These are phyloP conservation scores for Oreotrochilus melanogaster DNA, from an alignment of 2,113 vertebrate species.

Conservation along the genomic window DNA sequence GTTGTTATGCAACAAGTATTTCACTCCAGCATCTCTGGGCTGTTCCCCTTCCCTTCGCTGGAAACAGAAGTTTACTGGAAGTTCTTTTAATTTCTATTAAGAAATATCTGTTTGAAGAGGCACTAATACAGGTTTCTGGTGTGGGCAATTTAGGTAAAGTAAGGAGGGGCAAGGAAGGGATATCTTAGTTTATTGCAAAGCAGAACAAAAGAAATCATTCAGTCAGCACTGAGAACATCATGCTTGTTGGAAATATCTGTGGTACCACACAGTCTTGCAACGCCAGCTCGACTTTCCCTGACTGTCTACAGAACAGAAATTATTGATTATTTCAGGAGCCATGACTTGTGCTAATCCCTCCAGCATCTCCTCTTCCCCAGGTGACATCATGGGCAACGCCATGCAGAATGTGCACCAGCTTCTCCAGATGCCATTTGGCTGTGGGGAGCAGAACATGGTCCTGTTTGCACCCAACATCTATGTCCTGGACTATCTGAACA, in stretches of 20 bases:
- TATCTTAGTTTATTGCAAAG: neutral
- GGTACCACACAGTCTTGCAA: neutral
- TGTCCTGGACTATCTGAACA: slow-evolving; percentile 85
- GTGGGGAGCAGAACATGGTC: slow-evolving; percentile 92
- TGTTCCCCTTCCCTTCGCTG: neutral
- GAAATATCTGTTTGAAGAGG: neutral
- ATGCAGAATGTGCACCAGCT: slow-evolving; percentile 85
- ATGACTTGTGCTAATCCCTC: neutral
- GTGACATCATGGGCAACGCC: slow-evolving; percentile 86
- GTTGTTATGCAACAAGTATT: neutral
- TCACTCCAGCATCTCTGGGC: neutral
- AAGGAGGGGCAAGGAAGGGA: neutral
- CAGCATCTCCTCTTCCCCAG: slow-evolving; percentile 57
- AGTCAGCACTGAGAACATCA: neutral
- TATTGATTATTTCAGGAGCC: neutral
- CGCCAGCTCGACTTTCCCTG: neutral
- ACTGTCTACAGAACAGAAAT: neutral
- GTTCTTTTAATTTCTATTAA: neutral
- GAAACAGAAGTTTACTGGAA: neutral
- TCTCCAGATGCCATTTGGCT: slow-evolving; percentile 87
- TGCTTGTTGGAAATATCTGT: neutral
- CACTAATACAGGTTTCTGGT: neutral
- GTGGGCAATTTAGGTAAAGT: neutral
- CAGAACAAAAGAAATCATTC: neutral
- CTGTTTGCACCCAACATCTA: slow-evolving; percentile 91